Conservation (phyloP, 2,797 vertebrate species). For the Aldrovandia affinis region DNA sequence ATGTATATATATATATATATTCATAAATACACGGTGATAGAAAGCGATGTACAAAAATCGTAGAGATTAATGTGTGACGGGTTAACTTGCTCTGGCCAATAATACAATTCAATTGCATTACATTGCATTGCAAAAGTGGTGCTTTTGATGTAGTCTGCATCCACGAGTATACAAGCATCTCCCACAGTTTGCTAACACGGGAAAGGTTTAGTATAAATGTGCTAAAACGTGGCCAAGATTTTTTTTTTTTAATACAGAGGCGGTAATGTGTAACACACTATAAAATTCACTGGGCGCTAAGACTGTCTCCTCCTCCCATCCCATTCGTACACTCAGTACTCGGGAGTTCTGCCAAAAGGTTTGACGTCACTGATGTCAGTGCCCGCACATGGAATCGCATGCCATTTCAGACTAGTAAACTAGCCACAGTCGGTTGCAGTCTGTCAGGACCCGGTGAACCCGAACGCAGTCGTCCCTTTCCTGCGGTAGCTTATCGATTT, state of each 20-base stretch:
- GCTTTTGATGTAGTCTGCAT: background rate
- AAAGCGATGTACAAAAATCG: no score
- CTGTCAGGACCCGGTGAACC: constrained; percentile 25
- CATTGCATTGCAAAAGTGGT: no score
- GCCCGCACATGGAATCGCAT: constrained; percentile 67
- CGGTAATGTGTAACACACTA: constrained; percentile 22
- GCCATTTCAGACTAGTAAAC: constrained; percentile 40
- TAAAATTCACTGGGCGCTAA: background rate
- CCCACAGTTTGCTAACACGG: no score
- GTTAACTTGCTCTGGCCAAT: no score
- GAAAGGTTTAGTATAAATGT: background rate
- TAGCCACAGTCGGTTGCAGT: constrained; percentile 31
- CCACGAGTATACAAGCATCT: background rate
- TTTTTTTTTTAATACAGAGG: background rate
- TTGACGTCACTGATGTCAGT: constrained; percentile 66
- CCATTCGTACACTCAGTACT: constrained; percentile 37
- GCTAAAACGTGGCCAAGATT: no score
- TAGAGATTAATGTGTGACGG: no score
- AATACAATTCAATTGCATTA: no score
- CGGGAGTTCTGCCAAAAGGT: constrained; percentile 27
- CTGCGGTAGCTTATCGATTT: constrained; percentile 29
- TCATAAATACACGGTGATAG: no score
- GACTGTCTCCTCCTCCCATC: constrained; percentile 29
- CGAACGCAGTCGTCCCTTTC: constrained; percentile 38
- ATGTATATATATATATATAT: no score